These are phyloP conservation scores for Chromoteleia sp. DNA, from an alignment of 2,888 invertebrate species.

Conservation along the genomic window DNA sequence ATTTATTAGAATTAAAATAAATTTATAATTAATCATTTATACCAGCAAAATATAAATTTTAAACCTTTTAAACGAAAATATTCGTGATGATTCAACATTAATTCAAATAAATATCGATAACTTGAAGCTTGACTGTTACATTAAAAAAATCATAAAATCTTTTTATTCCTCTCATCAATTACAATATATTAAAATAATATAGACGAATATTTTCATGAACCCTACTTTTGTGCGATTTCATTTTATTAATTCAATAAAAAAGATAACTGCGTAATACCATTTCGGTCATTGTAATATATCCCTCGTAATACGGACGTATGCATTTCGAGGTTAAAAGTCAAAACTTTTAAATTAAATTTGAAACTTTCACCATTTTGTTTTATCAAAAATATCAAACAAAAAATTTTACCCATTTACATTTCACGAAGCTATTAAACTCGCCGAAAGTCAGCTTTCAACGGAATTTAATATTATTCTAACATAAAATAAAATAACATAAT, in stretches of 20 bases:
- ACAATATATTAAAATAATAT: slow-evolving; percentile 1
- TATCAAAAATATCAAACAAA: slow-evolving; percentile 33
- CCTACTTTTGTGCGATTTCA: slow-evolving; percentile 14
- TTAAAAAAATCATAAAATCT: neutral
- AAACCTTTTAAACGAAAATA: neutral
- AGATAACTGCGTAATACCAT: slow-evolving; percentile 17
- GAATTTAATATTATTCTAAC: neutral
- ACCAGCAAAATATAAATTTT: neutral
- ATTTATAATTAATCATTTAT: neutral
- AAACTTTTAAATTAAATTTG: slow-evolving; percentile 47
- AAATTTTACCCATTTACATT: neutral
- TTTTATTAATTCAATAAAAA: slow-evolving; percentile 42
- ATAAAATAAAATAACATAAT: neutral
- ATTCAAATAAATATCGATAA: neutral
- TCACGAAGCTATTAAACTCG: slow-evolving; percentile 11
- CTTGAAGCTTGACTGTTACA: neutral
- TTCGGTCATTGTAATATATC: slow-evolving; percentile 28
- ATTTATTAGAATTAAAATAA: too few species aligned
- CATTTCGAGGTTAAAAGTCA: slow-evolving; percentile 6
- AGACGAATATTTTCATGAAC: neutral
- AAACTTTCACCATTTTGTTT: slow-evolving; percentile 37
- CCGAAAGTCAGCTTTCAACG: neutral
- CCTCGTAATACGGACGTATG: neutral
- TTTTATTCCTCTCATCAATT: neutral
- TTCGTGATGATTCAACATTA: too few species aligned